These are phyloP conservation scores for Notoglanidium macrostoma DNA, from an alignment of 2,797 vertebrate genomes.

Conservation along the genomic window DNA sequence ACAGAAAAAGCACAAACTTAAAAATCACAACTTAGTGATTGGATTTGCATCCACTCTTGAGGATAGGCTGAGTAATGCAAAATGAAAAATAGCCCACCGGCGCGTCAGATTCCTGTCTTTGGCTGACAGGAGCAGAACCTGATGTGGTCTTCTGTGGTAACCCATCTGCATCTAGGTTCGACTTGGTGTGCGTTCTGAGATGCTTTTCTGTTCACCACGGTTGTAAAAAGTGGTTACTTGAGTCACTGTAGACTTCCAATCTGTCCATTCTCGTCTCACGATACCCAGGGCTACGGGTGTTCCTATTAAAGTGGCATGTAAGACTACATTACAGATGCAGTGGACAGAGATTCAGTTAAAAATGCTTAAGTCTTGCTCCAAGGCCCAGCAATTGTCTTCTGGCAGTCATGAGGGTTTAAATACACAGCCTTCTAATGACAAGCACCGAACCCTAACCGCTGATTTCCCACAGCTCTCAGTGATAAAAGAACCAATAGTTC, in stretches of 20 bases:
- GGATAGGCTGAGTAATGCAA: neutral
- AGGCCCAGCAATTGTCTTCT: neutral
- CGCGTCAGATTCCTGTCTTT: neutral
- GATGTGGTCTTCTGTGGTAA: neutral
- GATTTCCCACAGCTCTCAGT: neutral
- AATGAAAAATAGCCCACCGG: neutral
- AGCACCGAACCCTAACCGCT: neutral
- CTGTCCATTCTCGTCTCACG: neutral
- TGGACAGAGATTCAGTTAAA: neutral
- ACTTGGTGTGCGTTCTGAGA: neutral
- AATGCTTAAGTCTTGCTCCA: neutral
- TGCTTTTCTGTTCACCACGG: neutral
- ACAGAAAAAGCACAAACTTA: neutral
- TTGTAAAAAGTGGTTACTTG: neutral
- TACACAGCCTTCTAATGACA: neutral
- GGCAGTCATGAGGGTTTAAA: neutral
- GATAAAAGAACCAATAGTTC: neutral
- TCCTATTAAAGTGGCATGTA: neutral
- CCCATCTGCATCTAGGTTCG: neutral
- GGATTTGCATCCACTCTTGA: neutral
- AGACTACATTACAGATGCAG: neutral
- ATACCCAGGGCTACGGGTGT: neutral
- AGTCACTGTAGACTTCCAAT: neutral
- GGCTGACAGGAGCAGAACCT: neutral
- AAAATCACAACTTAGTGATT: neutral